Base-by-base conservation (phyloP, 2,888 invertebrate species). In the Octonoba sinensis region DNA sequence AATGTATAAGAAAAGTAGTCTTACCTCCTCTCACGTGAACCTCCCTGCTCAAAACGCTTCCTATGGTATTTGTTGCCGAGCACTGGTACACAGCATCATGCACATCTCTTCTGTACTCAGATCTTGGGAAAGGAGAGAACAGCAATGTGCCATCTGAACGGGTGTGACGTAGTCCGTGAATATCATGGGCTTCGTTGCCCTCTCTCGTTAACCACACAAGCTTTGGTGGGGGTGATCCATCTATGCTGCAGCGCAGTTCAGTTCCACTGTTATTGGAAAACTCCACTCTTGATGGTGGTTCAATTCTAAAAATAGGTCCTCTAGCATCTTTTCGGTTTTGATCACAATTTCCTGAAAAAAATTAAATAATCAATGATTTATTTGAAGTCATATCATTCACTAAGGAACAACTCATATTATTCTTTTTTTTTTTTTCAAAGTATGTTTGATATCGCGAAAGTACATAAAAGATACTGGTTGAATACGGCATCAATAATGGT, bases 61-160 rank as follows among this genome's bases (percentile, higher is more conserved):
- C 88, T 13, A 86, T 87, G 1, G 84, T 74, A 79, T 88, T 88
- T 8, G 84, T 71, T 0, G 88, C 88, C 6, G 85, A 84, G 81
- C 89, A 89, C 51, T 87, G 85, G 84, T 88, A 88, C 6, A 86
- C 86, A 60, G 87, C 86, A 15, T 86, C 86, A 82, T 88, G 88
- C 8, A 88, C 85, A 47, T 86, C 84, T 1, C 87, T 85, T 44
- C 84, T 75, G 67, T 87, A 87, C 20, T 84, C 82, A 0, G 82
- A 72, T n/a, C 85, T 85, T 3, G 86, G 85, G 82, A 88, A 88
- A 6, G 88, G 86, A 15, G 86, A 86, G 82, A 89, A 87, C 44
- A 86, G 86, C 16, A 88, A 85, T 1, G 88, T 87, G 71, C 88
- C 87, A 85, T 89, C 88, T 16, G 87, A 86, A 22, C 87, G 84